Base-by-base conservation (phyloP, 2,888 invertebrate genomes). In the Andrena minutula region DNA sequence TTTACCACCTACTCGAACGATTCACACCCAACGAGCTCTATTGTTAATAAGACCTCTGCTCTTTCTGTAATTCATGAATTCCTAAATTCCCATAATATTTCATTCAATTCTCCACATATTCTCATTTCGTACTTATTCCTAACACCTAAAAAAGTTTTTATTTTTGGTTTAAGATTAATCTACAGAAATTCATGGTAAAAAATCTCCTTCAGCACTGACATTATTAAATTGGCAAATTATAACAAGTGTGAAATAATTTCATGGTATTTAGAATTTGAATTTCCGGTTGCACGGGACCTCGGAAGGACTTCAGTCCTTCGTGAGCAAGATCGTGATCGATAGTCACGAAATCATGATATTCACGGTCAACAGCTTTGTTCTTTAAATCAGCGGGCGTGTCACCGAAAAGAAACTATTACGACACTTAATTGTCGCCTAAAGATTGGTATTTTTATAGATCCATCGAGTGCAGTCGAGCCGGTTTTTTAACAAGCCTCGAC, bases 341-440 rank as follows among this genome's bases (percentile, higher is more conserved):
- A 26, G 58, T 71, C 65, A 79, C 51, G 66, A 79, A 83, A 66
- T 63, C 26, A 41, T 32, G 49, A 41, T 51, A 64, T 75, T 79
- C 78, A 78, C 53, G 78, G 78, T 47, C 76, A 47, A 68, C 76
- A 47, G 26, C 28, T 78, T 63, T n/a, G 23, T 68, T 53, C 32
- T 23, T 76, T 41, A 12, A 56, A 56, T 26, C 68, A 26, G 12
- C 8, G 53, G 66, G 66, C 66, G 47, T 75, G 68, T 23, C 76
- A 28, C 53, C 23, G 30, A 53, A 75, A 78, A 61, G 8, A 66
- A 66, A 47, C 8, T 35, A 10, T 78, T 63, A 47, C 66, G 66
- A 75, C 12, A 68, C 41, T 20, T 53, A n/a, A 41, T 68, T 68
- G 12, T n/a, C 10, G n/a, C 47, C 26, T 41, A 63, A 20, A 51